phyloP scores from a whole-genome alignment of 1,140 invertebrate species.

The Hyphantria cunea region DNA sequence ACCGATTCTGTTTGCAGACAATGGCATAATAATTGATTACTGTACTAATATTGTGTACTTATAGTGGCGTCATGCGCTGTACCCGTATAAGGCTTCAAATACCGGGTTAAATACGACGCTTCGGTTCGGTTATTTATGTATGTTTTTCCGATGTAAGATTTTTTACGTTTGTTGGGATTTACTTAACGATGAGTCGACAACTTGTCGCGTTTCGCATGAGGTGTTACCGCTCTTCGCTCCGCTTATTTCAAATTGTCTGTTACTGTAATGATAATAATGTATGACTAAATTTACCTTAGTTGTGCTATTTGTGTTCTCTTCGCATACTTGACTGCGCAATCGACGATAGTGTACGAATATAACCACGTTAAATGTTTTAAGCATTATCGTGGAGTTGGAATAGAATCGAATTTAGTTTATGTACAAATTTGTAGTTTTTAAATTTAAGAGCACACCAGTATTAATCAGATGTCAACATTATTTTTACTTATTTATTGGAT shows the following conservation, averaged over 20 bases:
- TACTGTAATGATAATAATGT: conserved; percentile 29
- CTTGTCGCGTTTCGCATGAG: conserved; percentile 55
- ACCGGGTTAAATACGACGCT: no score
- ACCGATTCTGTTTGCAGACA: neutral
- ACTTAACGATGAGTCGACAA: conserved; percentile 37
- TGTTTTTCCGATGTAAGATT: conserved; percentile 16
- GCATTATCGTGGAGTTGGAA: no score
- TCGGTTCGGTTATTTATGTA: neutral
- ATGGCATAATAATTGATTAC: conserved; percentile 2
- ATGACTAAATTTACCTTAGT: conserved; percentile 17
- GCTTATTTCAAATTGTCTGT: conserved; percentile 42
- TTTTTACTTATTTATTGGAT: no score
- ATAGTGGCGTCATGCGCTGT: neutral
- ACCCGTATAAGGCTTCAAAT: conserved; percentile 14
- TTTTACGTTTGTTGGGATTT: conserved; percentile 25
- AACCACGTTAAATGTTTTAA: neutral
- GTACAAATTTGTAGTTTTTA: no score
- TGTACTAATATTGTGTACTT: neutral
- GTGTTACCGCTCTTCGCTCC: conserved; percentile 41
- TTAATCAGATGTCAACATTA: no score
- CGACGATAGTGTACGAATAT: conserved; percentile 10
- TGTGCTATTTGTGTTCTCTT: conserved; percentile 9
- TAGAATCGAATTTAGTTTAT: no score
- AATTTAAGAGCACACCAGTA: no score
- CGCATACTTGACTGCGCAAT: conserved; percentile 17